Conservation (phyloP, 2,888 invertebrate genomes). For the Trachelus iudaicus region DNA sequence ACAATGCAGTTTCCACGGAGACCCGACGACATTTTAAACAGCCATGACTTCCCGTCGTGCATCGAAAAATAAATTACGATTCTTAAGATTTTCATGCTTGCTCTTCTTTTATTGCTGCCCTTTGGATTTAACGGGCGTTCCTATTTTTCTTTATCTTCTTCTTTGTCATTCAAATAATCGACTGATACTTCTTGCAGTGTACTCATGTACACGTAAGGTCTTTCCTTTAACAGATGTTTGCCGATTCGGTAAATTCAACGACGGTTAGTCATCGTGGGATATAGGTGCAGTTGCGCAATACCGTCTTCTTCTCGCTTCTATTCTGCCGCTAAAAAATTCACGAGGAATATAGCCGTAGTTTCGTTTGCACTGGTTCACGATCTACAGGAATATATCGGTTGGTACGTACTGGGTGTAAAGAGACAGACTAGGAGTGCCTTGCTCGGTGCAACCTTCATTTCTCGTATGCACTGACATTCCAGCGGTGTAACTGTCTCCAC, state of each 20-base stretch:
- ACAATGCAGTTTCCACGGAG: conserved; percentile 34
- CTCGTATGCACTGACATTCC: conserved; percentile 39
- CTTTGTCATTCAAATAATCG: neutral
- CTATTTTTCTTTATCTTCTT: neutral
- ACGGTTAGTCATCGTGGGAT: neutral
- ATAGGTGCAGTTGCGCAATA: neutral
- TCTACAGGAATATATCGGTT: neutral
- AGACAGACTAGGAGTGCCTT: conserved; percentile 26
- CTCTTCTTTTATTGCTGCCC: neutral
- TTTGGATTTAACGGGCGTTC: neutral
- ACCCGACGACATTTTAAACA: conserved; percentile 35
- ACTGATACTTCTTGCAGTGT: neutral
- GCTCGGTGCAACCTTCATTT: conserved; percentile 34
- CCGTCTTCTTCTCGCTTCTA: neutral
- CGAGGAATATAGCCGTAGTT: neutral
- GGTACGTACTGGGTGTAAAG: neutral
- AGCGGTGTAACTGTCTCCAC: conserved; percentile 37
- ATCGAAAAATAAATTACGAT: neutral
- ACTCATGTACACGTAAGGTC: neutral
- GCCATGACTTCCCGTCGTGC: conserved; percentile 8
- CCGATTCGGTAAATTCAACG: neutral
- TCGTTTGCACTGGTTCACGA: neutral
- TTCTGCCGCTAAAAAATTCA: neutral
- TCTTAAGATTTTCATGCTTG: neutral
- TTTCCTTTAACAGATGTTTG: neutral